Conservation (phyloP, 2,888 invertebrate species). For the Reticulitermes lucifugus region DNA sequence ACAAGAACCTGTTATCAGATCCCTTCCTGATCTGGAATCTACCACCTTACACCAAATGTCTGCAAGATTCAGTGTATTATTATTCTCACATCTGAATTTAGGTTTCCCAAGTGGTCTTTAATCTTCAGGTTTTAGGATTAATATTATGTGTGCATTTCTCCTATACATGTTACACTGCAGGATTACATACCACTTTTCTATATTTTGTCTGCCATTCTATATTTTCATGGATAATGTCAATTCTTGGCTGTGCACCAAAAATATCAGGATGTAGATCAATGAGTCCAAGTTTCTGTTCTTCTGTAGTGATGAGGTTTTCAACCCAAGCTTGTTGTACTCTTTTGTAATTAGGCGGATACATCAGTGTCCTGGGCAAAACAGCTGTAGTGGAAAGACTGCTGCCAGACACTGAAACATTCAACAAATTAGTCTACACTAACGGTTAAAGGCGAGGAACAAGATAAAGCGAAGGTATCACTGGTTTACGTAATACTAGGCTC, state of each 20-base stretch:
- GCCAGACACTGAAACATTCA: background rate
- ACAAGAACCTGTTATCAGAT: too few relatives aligned
- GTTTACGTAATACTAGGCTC: too few relatives aligned
- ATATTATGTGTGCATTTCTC: background rate
- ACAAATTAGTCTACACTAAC: background rate
- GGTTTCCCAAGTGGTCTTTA: background rate
- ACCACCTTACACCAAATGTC: too few relatives aligned
- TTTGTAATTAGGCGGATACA: conserved; percentile 61
- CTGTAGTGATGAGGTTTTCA: conserved; percentile 81
- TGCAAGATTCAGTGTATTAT: too few relatives aligned
- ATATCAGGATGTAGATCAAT: conserved; percentile 91
- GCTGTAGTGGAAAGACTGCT: background rate
- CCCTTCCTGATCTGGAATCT: too few relatives aligned
- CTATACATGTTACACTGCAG: background rate
- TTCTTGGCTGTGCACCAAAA: conserved; percentile 84
- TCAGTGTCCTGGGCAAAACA: background rate
- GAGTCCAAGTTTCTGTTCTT: conserved; percentile 84
- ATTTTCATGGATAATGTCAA: conserved; percentile 90
- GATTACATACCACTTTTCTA: conserved; percentile 74
- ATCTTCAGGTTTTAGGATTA: background rate
- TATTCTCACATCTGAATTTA: too few relatives aligned
- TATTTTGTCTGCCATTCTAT: conserved; percentile 88
- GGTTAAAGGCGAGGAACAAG: too few relatives aligned
- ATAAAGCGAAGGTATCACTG: too few relatives aligned
- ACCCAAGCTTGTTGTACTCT: conserved; percentile 86